A percentile compares a stretch with the other conserved stretches of the same genome.
phyloP scores from a whole-genome alignment of 2,797 vertebrate species.

The Coilia nasus region DNA sequence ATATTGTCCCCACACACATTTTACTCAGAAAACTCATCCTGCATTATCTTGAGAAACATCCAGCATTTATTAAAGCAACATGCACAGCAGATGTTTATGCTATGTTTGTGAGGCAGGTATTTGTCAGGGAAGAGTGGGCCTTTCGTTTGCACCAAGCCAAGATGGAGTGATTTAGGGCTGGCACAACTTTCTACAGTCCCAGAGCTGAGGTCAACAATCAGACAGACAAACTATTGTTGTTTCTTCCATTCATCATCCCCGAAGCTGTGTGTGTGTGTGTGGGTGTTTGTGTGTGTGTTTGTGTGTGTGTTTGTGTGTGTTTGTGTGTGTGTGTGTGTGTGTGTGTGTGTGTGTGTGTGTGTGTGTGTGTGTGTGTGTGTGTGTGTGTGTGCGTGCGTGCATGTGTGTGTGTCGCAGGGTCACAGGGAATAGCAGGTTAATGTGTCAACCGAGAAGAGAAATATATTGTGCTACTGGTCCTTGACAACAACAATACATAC shows the following conservation, averaged over 20 bases:
- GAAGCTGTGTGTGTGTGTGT: not conserved
- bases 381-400: constrained; percentile 29
- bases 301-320: not conserved
- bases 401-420: constrained; percentile 16
- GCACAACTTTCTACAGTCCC: not conserved
- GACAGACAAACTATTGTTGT: not conserved
- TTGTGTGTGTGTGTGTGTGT: not conserved
- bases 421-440: constrained; percentile 30
- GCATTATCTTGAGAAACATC: too few relatives aligned
- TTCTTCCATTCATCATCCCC: not conserved
- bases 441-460: constrained; percentile 22
- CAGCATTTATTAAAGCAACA: too few relatives aligned
- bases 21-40: too few relatives aligned
- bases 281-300: not conserved
- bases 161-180: not conserved
- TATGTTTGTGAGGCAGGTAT: not conserved
- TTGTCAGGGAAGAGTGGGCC: not conserved
- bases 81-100: too few relatives aligned
- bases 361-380: not conserved
- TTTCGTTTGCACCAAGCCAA: not conserved
- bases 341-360: not conserved
- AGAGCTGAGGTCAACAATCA: not conserved
- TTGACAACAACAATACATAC: not conserved
- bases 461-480: not conserved
- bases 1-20: not conserved